Conservation (phyloP, 2,797 vertebrate genomes). For the Meda fulgida region DNA sequence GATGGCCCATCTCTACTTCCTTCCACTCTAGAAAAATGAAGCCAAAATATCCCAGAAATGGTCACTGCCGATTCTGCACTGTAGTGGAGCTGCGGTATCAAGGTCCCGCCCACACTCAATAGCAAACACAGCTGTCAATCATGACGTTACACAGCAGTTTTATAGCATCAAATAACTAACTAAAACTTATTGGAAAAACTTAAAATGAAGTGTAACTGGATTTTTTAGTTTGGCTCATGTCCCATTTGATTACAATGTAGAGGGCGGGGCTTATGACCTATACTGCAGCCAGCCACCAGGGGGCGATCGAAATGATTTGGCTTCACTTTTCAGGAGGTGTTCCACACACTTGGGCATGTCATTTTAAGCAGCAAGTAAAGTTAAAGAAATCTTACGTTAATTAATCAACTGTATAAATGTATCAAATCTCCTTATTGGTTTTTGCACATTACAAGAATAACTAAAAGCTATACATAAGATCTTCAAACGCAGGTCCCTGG, state of each 20-base stretch:
- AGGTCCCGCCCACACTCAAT: no score
- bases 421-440: not conserved
- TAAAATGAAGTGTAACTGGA: not conserved
- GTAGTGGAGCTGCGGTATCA: no score
- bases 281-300: not conserved
- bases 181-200: no score
- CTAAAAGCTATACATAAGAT: not conserved
- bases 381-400: not conserved
- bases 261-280: not conserved
- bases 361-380: not conserved
- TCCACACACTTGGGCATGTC: not conserved
- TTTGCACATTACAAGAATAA: not conserved
- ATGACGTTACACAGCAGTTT: no score
- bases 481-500: constrained; percentile 84
- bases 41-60: no score
- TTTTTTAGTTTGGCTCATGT: not conserved
- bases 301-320: not conserved
- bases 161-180: no score
- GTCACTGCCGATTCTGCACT: no score
- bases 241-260: not conserved
- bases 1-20: no score
- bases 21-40: no score
- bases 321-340: not conserved
- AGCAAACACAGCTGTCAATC: no score
- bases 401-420: not conserved